These are phyloP conservation scores for Botia almorhae DNA, from an alignment of 2,797 vertebrate genomes.

Conservation along the genomic window DNA sequence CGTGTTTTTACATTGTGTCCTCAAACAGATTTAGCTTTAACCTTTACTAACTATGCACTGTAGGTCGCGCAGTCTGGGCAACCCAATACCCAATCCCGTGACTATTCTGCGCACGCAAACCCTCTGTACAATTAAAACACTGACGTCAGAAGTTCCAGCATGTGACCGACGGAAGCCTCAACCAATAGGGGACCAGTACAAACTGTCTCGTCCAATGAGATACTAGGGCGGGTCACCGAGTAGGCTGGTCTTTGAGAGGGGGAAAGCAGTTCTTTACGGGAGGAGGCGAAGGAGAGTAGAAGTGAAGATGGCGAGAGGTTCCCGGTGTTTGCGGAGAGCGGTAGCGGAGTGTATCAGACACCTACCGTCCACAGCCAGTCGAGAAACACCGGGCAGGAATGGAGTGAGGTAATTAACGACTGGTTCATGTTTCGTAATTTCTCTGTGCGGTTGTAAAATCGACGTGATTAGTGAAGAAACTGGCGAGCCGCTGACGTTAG, in stretches of 20 bases:
- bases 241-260: constrained; percentile 43
- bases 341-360: constrained; percentile 74
- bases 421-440: neutral
- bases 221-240: neutral
- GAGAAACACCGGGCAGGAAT: constrained; percentile 68
- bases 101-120: constrained; percentile 65
- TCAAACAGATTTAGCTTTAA: constrained; percentile 62
- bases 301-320: constrained; percentile 80
- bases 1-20: constrained; percentile 43
- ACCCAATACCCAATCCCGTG: constrained; percentile 74
- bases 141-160: constrained; percentile 18
- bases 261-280: constrained; percentile 31
- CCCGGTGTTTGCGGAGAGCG: constrained; percentile 69
- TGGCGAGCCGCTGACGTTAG: neutral
- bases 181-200: constrained; percentile 62
- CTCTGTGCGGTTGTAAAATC: neutral
- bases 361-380: constrained; percentile 64
- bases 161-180: neutral
- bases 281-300: constrained; percentile 44
- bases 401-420: constrained; percentile 71
- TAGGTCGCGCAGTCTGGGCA: constrained; percentile 54
- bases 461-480: constrained; percentile 11
- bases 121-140: constrained; percentile 27
- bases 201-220: constrained; percentile 55
- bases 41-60: constrained; percentile 59